phyloP scores from a whole-genome alignment of 1,140 invertebrate genomes.

The Adelges cooleyi region DNA sequence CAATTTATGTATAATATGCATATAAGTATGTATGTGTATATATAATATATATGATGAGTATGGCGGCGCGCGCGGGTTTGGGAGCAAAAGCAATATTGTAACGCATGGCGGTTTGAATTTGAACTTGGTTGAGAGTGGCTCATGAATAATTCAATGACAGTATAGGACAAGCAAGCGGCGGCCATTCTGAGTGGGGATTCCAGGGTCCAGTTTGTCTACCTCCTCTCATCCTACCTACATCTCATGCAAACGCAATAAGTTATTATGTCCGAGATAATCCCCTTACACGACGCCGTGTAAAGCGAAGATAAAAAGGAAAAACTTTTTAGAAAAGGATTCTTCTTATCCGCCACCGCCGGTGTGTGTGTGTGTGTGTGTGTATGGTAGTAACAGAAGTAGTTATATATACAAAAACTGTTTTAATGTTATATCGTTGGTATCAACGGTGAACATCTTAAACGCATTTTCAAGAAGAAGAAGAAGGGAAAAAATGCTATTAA shows the following conservation, averaged over 20 bases:
- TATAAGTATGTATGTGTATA: no score
- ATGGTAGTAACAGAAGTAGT: neutral
- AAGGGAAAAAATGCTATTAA: neutral
- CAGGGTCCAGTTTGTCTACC: slow-evolving; percentile 26
- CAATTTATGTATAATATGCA: no score
- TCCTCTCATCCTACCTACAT: slow-evolving; percentile 20
- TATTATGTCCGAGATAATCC: slow-evolving; percentile 27
- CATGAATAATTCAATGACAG: slow-evolving; percentile 29
- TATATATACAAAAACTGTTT: slow-evolving; percentile 5
- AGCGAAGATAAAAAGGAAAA: slow-evolving; percentile 20
- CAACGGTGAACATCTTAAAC: neutral
- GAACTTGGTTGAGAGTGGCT: slow-evolving; percentile 22
- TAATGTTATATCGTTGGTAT: slow-evolving; percentile 13
- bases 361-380: no score
- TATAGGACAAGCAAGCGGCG: slow-evolving; percentile 1
- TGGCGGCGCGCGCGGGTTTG: neutral
- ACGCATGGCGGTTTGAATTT: slow-evolving; percentile 23
- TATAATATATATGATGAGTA: no score
- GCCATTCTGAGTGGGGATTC: slow-evolving; percentile 25
- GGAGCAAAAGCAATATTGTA: slow-evolving; percentile 24
- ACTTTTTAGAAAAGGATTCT: slow-evolving; percentile 3
- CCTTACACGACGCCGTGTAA: slow-evolving; percentile 5
- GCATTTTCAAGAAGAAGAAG: neutral
- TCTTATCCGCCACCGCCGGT: neutral
- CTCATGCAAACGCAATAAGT: slow-evolving; percentile 28